Base-by-base conservation (phyloP, 2,113 vertebrate species). In the Fukomys damarensis region DNA sequence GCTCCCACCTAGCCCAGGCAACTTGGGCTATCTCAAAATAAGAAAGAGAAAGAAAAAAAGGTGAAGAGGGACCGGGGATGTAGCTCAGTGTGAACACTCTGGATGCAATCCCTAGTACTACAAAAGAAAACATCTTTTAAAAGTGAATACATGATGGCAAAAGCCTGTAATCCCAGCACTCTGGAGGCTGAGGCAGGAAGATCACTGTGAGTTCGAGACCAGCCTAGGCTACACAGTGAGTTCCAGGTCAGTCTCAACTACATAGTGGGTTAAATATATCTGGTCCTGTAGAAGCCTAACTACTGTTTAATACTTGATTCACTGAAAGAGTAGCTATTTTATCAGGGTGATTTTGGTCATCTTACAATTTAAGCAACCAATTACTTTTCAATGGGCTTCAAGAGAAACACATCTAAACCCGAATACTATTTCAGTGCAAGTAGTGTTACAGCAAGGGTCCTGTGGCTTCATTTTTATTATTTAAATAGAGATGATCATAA, bases 401-500 rank as follows among this genome's bases (percentile, higher is more conserved):
- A 80, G 41, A 43, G 52, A 46, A 20, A 84, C 85, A 54, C 49
- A 82, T 82, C 56, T 77, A 83, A 86, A 92, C 49, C 17, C 0
- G 3, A 97, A 74, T 80, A 72, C 12, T 52, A 84, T 58, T 86
- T 92, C 54, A 43, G 5, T 56, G 3, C 35, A 95, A 90, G 10
- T 41, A 65, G 66, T 41, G 17, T 58, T 91, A 87, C 6, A 77
- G 83, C 65, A 86, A 93, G 63, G 56, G 76, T 85, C 68, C 63
- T 28, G 3, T 91, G 76, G 68, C 72, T 87, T 97, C 81, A 95
- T 79, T 95, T 94, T 96, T 96, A 96, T 96, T 93, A 96, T 95
- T 93, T 97, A 97, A 97, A 90, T 90, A 79, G 83, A 96, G 59
- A 96, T 85, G 91, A 97, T 94, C 93, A 96, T 96, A 95, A 97